Base-by-base conservation (phyloP, 2,113 vertebrate species). In the Percina caprodes region DNA sequence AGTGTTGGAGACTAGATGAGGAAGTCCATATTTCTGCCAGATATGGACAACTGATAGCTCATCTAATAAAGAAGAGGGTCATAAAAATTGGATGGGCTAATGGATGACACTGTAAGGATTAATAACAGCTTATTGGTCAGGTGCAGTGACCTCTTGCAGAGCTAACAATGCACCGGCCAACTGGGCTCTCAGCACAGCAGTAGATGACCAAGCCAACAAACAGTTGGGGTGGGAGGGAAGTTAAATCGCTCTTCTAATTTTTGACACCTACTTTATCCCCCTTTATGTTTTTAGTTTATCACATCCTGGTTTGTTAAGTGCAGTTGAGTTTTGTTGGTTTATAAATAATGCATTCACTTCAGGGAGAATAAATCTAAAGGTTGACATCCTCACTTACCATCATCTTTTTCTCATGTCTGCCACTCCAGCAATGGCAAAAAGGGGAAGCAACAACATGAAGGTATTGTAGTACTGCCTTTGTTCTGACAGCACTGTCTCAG, bases 401-500 rank as follows among this genome's bases (percentile, higher is more conserved):
- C 88, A 86, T 70, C 68, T 70, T 62, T 77, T 65, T 48, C 83
- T 71, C 79, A 75, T 77, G 84, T 90, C 82, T 93, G 89, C 83
- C 79, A 84, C 84, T 88, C 78, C 62, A 49, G 69, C 71, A 63
- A 85, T 76, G 79, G 84, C 88, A 88, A 81, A 42, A 83, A 79
- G 71, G 76, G 75, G 78, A 67, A 72, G 83, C 69, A 73, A 84
- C 90, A 91, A 88, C 85, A 82, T 89, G 85, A 86, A 75, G 78
- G 89, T 83, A 86, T 94, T 92, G 85, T 88, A 92, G 86, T 74
- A 63, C 73, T 46, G 75, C 80, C 90, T 94, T 94, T 94, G 93
- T 94, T 94, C 93, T 94, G 94, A 94, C 92, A 93, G 86, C 86
- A 90, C 90, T 61, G 35, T 88, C 87, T 92, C 85, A 58, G 77